Evolutionary conservation across 2,113 vertebrate genomes (phyloP).

Genomic region (Pangasianodon hypophthalmus): DNA sequence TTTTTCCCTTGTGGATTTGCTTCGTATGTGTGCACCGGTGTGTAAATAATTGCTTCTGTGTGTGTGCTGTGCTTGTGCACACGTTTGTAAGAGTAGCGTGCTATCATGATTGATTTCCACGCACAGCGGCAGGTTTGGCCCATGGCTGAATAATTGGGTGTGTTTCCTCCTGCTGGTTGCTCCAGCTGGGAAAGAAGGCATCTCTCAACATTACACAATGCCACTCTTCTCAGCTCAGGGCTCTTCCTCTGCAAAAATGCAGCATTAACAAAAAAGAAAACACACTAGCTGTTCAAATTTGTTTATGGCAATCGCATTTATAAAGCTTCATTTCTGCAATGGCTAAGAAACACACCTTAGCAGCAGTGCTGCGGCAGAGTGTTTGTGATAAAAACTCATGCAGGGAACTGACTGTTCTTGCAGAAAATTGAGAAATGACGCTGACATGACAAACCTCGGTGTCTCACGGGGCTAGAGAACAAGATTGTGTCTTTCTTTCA

Average conservation of each 20-base stretch:
- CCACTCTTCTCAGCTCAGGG: constrained; percentile 26
- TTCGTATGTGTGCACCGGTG: constrained; percentile 23
- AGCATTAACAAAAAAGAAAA: constrained; percentile 12
- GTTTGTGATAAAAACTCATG: not conserved
- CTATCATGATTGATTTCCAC: constrained; percentile 47
- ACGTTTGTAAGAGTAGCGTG: not conserved
- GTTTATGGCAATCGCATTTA: not conserved
- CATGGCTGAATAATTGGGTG: constrained; percentile 49
- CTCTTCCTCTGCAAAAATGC: constrained; percentile 37
- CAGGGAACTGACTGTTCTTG: constrained; percentile 19
- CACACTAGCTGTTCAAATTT: not conserved
- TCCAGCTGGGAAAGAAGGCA: constrained; percentile 22
- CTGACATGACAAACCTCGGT: constrained; percentile 18
- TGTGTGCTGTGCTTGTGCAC: constrained; percentile 5
- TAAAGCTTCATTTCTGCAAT: constrained; percentile 6
- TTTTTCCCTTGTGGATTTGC: not conserved
- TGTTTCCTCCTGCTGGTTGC: constrained; percentile 46
- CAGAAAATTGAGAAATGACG: constrained; percentile 38
- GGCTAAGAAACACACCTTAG: not conserved
- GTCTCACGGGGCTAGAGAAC: constrained; percentile 23
- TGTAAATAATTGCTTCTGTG: constrained; percentile 29
- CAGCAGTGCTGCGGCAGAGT: not conserved
- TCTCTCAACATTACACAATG: constrained; percentile 42
- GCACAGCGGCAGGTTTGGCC: constrained; percentile 35
- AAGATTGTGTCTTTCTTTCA: constrained; percentile 31